Evolutionary conservation across 1,140 invertebrate species (phyloP), one percentile per base, ranked within the genome.

Genomic region (Conopomorpha cramerella): DNA sequence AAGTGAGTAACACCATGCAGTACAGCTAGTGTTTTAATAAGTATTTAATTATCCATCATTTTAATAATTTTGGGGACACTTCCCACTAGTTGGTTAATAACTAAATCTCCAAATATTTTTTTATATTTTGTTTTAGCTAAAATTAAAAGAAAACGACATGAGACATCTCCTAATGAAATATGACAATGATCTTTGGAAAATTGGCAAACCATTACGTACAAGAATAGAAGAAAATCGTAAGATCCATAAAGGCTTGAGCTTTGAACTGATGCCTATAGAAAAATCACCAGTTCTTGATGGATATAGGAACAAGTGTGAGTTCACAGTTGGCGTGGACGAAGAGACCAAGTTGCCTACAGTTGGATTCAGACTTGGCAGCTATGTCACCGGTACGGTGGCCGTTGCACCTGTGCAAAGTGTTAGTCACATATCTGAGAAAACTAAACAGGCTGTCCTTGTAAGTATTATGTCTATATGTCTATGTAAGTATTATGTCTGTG

Each of bases 221-320:
- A 82, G 78, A 77, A 66, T 88, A 41, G 66, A 82, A 41, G 61
- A 67, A 31, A 82, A 89, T 56, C 76, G 81, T 44, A 55, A 72
- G 44, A 3, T 59, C 8, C 34, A 60, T 34, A 49, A 64, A 41
- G 65, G 68, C 0, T 43, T 72, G 10, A 71, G 58, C 39, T 76
- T 73, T 45, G 57, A 71, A 35, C 41, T 65, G 26, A 39, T 85
- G 79, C 64, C 79, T 80, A 72, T 78, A 86, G 31, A 66, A 77
- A 45, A 73, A 65, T 45, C 87, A 87, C 39, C 77, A 81, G 46
- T 78, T 48, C 48, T 74, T 40, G 74, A 80, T 49, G 88, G 86
- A 0, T 99, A 99, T 66, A 84, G 97, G 28, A 99, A 99, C 65
- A 99, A 99, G 77, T 97, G 95, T 80, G 96, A 99, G 81, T 99